phyloP scores from a whole-genome alignment of 1,140 invertebrate genomes.

The Atta colombica region DNA sequence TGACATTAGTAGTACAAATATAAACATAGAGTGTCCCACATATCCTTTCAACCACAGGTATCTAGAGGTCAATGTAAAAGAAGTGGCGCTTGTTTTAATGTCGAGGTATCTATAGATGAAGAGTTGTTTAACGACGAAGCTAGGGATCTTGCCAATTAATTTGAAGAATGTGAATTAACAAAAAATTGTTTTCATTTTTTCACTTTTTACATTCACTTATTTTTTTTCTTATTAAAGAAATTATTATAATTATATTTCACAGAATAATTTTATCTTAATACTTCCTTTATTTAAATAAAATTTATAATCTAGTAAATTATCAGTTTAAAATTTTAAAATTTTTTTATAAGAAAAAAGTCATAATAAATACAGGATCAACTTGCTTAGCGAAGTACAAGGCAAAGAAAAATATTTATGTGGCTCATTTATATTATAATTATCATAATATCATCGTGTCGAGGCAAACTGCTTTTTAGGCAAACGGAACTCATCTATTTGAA shows the following conservation, averaged over 20 bases:
- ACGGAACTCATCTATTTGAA: neutral
- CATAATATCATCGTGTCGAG: conserved; percentile 57
- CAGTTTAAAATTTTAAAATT: neutral
- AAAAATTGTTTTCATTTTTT: conserved; percentile 9
- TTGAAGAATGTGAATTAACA: neutral
- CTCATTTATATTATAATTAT: neutral
- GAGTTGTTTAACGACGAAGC: conserved; percentile 14
- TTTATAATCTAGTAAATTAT: neutral
- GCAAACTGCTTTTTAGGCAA: conserved; percentile 61
- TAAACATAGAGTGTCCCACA: conserved; percentile 4
- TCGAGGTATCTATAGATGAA: conserved; percentile 50
- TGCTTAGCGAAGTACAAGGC: neutral
- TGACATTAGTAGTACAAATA: conserved; percentile 50
- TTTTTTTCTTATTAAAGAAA: too few species aligned
- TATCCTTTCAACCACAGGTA: conserved; percentile 31
- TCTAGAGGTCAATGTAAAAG: conserved; percentile 52
- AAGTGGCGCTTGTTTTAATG: conserved; percentile 51
- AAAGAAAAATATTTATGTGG: conserved; percentile 6
- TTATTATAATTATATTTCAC: too few species aligned
- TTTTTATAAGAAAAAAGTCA: neutral
- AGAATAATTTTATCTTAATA: neutral
- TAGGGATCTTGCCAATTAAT: conserved; percentile 17
- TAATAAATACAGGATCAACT: neutral
- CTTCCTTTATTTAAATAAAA: neutral
- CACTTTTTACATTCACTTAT: neutral